Base-by-base conservation (phyloP, 2,113 vertebrate species). In the Gadus chalcogrammus region DNA sequence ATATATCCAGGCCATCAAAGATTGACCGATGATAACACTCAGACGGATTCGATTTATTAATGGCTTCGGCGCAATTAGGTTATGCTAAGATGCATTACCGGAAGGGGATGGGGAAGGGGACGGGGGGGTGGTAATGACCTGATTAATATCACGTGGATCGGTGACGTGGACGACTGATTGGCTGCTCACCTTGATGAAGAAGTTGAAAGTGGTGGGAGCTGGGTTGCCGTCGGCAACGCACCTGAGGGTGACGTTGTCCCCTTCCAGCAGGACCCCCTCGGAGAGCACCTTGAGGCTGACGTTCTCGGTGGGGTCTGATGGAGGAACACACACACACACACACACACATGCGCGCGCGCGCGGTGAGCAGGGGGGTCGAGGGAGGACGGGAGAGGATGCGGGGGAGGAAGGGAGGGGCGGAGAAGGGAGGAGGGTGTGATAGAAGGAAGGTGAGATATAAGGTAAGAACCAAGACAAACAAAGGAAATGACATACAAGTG, bases 151-250 rank as follows among this genome's bases (percentile, higher is more conserved):
- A 9, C 8, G 42, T 13, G 8, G 42, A 48, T 1, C 8, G 2
- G 42, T 1, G 9, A 48, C 8, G 42, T 11, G 42, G 42, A 9
- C 42, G 0, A 48, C 13, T 48, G 42, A 12, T 48, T 13, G 42
- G 42, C 8, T 48, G 42, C 42, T 48, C 79, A 91, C 92, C 87
- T 92, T 89, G 3, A 96, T 85, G 85, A 94, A 90, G 91, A 97
- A 99, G 82, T 90, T 90, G 81, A 95, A 99, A 85, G 93, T 93
- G 74, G 93, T 89, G 0, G 97, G 97, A 80, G 94, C 90, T 3
- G 97, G 97, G 82, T 98, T 98, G 55, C 97, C 97, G 52, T 98
- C 97, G 68, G 96, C 96, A 48, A 88, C 88, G 86, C 97, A 99
- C 80, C 93, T 94, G 65, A 98, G 90, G 79, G 94, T 98, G 83